phyloP scores from a whole-genome alignment of 1,140 invertebrate species.

The Nebria ingens region DNA sequence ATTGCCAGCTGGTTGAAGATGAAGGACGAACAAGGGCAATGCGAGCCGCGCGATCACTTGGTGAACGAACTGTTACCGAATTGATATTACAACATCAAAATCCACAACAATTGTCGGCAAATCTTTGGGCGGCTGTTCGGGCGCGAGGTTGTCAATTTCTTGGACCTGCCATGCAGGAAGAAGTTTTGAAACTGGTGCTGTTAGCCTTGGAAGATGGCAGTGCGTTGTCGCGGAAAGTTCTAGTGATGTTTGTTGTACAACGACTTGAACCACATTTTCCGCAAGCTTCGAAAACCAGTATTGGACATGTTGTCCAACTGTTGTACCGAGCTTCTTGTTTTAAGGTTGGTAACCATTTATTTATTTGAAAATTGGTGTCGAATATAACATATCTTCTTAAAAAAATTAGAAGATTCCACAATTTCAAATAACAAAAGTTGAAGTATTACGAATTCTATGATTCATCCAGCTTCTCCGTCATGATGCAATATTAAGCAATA shows the following conservation, averaged over 20 bases:
- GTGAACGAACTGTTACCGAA: slow-evolving; percentile 90
- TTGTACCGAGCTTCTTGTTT: slow-evolving; percentile 97
- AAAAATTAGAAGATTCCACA: too few species aligned
- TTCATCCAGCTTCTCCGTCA: too few species aligned
- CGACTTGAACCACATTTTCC: slow-evolving; percentile 90
- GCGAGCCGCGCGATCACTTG: slow-evolving; percentile 78
- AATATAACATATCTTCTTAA: too few species aligned
- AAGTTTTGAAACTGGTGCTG: slow-evolving; percentile 89
- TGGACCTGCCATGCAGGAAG: slow-evolving; percentile 97
- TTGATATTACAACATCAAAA: slow-evolving; percentile 91
- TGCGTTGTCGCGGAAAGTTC: slow-evolving; percentile 90
- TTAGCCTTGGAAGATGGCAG: slow-evolving; percentile 92
- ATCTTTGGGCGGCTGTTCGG: slow-evolving; percentile 94
- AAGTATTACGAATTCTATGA: too few species aligned
- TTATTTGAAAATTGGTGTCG: not conserved
- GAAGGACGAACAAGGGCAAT: slow-evolving; percentile 74
- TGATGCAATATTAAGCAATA: too few species aligned
- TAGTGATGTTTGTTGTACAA: slow-evolving; percentile 98
- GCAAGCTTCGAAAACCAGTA: slow-evolving; percentile 96
- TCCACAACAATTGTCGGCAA: slow-evolving; percentile 81
- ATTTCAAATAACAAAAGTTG: too few species aligned
- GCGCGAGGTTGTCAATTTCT: slow-evolving; percentile 96
- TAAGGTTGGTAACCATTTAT: slow-evolving; percentile 53
- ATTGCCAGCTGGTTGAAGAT: slow-evolving; percentile 84
- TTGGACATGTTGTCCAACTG: slow-evolving; percentile 97